phyloP scores from a whole-genome alignment of 2,888 invertebrate species.

The Trachelus troglodyta region DNA sequence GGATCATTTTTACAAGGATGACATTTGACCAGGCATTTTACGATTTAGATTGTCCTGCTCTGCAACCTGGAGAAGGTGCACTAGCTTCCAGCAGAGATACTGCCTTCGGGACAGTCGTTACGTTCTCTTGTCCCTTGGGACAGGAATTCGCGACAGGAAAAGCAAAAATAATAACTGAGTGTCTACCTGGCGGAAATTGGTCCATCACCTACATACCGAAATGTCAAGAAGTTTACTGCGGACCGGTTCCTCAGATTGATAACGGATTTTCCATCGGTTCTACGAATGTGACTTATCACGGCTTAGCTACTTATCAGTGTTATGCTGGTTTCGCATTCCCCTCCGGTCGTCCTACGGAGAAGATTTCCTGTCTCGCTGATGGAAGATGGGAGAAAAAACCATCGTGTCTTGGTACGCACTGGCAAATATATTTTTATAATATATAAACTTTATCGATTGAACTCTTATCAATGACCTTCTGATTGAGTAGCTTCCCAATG shows the following conservation, averaged over 20 bases:
- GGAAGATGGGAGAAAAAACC: slow-evolving; percentile 95
- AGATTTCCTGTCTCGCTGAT: slow-evolving; percentile 88
- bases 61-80: slow-evolving; percentile 88
- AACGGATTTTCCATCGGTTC: slow-evolving; percentile 97
- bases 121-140: slow-evolving; percentile 92
- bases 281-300: slow-evolving; percentile 93
- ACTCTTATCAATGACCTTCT: neutral
- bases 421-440: neutral
- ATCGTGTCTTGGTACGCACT: slow-evolving; percentile 79
- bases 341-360: slow-evolving; percentile 87
- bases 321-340: slow-evolving; percentile 96
- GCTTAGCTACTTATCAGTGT: slow-evolving; percentile 94
- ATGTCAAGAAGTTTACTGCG: slow-evolving; percentile 97
- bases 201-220: slow-evolving; percentile 91
- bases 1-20: too few species aligned
- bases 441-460: slow-evolving; percentile 1
- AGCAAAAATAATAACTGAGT: slow-evolving; percentile 84
- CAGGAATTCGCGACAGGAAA: slow-evolving; percentile 95
- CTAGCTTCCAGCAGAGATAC: slow-evolving; percentile 92
- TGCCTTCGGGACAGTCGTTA: slow-evolving; percentile 88
- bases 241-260: slow-evolving; percentile 97
- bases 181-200: slow-evolving; percentile 92
- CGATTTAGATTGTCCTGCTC: slow-evolving; percentile 82
- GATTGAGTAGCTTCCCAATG: slow-evolving; percentile 84
- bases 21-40: too few species aligned